phyloP scores from a whole-genome alignment of 2,888 invertebrate species.

The Ecliptopera silaceata region DNA sequence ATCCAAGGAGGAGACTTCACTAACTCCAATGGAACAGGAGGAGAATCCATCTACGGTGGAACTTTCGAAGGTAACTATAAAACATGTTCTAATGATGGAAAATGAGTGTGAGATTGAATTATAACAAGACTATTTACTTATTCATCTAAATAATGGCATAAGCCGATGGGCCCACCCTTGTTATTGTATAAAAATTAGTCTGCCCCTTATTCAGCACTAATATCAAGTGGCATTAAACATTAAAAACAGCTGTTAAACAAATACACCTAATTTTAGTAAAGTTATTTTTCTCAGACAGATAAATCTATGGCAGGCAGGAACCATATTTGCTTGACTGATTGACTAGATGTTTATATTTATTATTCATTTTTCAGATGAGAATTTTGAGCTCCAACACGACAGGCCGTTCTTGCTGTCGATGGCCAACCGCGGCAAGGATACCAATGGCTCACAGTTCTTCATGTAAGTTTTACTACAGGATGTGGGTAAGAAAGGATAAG shows the following conservation, averaged over 20 bases:
- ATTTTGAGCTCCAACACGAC: slow-evolving; percentile 94
- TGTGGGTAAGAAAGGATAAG: slow-evolving; percentile 43
- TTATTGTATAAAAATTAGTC: no score
- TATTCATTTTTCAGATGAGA: slow-evolving; percentile 89
- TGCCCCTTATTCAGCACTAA: no score
- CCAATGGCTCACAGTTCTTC: slow-evolving; percentile 99
- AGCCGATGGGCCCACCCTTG: no score
- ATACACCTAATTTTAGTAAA: no score
- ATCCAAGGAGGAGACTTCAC: slow-evolving; percentile 96
- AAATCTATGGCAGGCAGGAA: no score
- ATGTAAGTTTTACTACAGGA: slow-evolving; percentile 89
- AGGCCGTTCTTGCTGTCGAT: slow-evolving; percentile 96
- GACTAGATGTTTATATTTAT: not conserved
- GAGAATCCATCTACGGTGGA: slow-evolving; percentile 98
- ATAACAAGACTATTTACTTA: no score
- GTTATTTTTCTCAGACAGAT: no score
- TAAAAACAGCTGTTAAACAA: no score
- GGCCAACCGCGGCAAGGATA: slow-evolving; percentile 98
- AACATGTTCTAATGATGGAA: not conserved
- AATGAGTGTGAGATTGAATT: no score
- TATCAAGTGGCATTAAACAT: no score
- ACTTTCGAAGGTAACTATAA: slow-evolving; percentile 92
- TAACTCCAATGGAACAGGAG: slow-evolving; percentile 98
- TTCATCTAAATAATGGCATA: no score
- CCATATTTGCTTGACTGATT: no score